Evolutionary conservation across 1,140 invertebrate species (phyloP).

Genomic region (Pissodes strobi): DNA sequence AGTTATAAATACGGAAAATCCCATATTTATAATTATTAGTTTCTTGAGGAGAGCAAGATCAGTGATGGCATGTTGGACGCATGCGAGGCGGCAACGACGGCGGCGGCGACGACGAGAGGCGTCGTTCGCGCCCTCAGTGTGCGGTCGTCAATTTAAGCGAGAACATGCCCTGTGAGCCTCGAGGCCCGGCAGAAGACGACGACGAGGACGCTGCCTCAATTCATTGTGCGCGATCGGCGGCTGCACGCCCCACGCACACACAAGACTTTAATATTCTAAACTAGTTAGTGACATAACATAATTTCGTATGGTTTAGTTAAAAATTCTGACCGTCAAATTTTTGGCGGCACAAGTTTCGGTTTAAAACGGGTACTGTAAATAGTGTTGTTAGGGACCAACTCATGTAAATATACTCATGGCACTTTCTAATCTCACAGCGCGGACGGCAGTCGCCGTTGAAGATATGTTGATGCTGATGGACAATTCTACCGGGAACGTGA

Average conservation of each 20-base stretch:
- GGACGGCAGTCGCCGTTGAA: slow-evolving; percentile 45
- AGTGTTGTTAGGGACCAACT: slow-evolving; percentile 54
- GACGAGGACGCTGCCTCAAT: slow-evolving; percentile 44
- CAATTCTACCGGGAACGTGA: slow-evolving; percentile 42
- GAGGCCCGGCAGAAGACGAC: slow-evolving; percentile 47
- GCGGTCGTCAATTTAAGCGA: slow-evolving; percentile 51
- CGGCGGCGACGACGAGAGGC: slow-evolving; percentile 14
- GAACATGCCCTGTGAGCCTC: slow-evolving; percentile 52
- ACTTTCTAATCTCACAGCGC: slow-evolving; percentile 45
- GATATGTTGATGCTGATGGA: slow-evolving; percentile 47
- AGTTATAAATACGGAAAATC: slow-evolving; percentile 6
- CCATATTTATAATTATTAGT: slow-evolving; percentile 19
- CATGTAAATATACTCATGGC: slow-evolving; percentile 45
- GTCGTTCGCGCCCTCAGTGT: slow-evolving; percentile 46
- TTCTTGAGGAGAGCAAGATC: slow-evolving; percentile 23
- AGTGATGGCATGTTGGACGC: slow-evolving; percentile 6
- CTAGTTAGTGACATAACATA: slow-evolving; percentile 33
- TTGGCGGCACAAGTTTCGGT: slow-evolving; percentile 46
- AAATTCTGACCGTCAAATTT: slow-evolving; percentile 14
- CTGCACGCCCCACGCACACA: slow-evolving; percentile 27
- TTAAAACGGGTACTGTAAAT: slow-evolving; percentile 54
- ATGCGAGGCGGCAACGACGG: slow-evolving; percentile 11
- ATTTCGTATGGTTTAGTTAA: slow-evolving; percentile 36
- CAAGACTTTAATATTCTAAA: slow-evolving; percentile 26
- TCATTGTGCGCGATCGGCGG: slow-evolving; percentile 26